These are phyloP conservation scores for Diploptera punctata DNA, from an alignment of 2,888 invertebrate species.

Conservation along the genomic window DNA sequence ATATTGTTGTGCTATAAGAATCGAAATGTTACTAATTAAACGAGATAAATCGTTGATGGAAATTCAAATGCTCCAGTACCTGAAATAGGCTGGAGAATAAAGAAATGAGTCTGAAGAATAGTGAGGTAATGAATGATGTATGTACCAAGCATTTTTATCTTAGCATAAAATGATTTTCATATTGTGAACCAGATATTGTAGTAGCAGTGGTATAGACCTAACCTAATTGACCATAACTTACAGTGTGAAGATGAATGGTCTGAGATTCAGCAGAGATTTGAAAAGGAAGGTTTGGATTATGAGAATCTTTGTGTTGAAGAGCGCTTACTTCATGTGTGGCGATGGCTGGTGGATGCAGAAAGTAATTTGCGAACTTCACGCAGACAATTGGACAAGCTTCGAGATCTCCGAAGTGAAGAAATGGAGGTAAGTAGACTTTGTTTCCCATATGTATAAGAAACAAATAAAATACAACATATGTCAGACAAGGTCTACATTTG, in stretches of 20 bases:
- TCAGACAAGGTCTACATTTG: no score
- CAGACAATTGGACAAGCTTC: constrained; percentile 54
- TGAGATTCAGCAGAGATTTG: constrained; percentile 52
- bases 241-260: constrained; percentile 54
- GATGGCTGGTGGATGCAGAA: constrained; percentile 56
- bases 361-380: constrained; percentile 54
- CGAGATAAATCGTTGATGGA: not conserved
- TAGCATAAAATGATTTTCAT: no score
- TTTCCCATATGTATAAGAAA: no score
- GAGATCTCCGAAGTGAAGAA: constrained; percentile 54
- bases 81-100: not conserved
- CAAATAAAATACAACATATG: no score
- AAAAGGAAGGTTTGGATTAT: constrained; percentile 53
- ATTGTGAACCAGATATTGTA: no score
- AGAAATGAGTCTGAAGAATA: constrained; percentile 27
- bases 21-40: not conserved
- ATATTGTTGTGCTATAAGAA: not conserved
- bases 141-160: no score
- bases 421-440: no score
- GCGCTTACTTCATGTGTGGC: constrained; percentile 53
- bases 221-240: no score
- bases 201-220: no score
- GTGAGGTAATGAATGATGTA: constrained; percentile 28
- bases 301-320: constrained; percentile 50
- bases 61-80: not conserved